Evolutionary conservation across 2,888 invertebrate species (phyloP).

Genomic region (Leptinotarsa haldemani): DNA sequence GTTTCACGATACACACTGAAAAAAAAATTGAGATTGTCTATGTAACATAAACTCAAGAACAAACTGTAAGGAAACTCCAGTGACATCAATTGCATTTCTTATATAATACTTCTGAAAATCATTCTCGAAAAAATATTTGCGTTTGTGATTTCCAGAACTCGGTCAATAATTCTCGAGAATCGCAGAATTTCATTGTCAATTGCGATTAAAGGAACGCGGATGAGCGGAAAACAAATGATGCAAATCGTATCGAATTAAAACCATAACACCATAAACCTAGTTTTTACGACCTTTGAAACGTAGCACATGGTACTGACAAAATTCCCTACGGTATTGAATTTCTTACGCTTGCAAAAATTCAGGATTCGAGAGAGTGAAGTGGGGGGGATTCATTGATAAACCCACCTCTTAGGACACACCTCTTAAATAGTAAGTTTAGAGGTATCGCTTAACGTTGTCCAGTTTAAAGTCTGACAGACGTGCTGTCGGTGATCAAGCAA

Average conservation of each 20-base stretch:
- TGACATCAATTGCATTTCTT: not conserved
- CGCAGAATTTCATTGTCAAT: conserved; percentile 4
- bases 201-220: conserved; percentile 7
- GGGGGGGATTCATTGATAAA: conserved; percentile 46
- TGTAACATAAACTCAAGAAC: too few species aligned
- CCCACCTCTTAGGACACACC: conserved; percentile 49
- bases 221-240: conserved; percentile 9
- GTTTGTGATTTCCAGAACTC: conserved; percentile 8
- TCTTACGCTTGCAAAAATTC: conserved; percentile 20
- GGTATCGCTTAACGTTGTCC: conserved; percentile 45
- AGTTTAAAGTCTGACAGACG: conserved; percentile 47
- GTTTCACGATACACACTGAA: too few species aligned
- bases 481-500: conserved; percentile 43
- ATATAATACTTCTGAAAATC: not conserved
- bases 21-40: too few species aligned
- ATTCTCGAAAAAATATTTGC: conserved; percentile 1
- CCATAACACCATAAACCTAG: conserved; percentile 10
- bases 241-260: not conserved
- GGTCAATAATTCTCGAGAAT: conserved; percentile 2
- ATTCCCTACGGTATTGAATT: conserved; percentile 21
- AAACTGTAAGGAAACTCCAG: not conserved
- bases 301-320: conserved; percentile 9
- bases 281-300: not conserved
- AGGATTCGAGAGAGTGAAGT: conserved; percentile 20
- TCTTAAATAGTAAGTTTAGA: conserved; percentile 48